Conservation (phyloP, 2,113 vertebrate genomes). For the Pterophyllum scalare region DNA sequence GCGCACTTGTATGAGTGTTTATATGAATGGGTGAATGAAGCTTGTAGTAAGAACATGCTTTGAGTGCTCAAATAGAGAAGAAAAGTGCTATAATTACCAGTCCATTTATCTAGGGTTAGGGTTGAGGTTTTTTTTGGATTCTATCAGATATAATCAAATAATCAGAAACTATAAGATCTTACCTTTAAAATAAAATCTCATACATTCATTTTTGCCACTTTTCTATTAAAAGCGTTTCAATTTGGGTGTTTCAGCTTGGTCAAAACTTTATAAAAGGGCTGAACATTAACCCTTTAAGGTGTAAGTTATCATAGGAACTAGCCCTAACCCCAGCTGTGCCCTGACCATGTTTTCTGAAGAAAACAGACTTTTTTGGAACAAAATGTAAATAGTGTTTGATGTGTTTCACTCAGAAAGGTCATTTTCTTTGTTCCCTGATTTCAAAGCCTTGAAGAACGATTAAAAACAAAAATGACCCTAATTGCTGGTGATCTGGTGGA, state of each 20-base stretch:
- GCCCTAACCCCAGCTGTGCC: too few species aligned
- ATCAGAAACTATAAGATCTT: background rate
- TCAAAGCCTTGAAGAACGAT: rapidly evolving
- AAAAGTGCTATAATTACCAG: background rate
- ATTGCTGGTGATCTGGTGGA: too few species aligned
- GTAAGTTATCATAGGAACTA: too few species aligned
- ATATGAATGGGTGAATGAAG: background rate
- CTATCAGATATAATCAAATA: too few species aligned
- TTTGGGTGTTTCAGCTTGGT: too few species aligned
- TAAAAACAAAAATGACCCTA: background rate
- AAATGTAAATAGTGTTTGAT: background rate
- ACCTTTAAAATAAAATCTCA: too few species aligned
- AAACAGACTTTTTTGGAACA: rapidly evolving
- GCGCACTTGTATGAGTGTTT: background rate
- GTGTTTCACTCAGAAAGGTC: background rate
- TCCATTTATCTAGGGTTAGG: background rate
- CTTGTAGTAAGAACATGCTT: background rate
- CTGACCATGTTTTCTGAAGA: too few species aligned
- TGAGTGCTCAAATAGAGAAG: background rate
- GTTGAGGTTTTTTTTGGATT: background rate
- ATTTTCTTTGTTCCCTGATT: background rate
- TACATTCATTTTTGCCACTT: too few species aligned
- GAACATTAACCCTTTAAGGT: too few species aligned
- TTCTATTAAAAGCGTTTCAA: too few species aligned
- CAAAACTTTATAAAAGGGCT: too few species aligned